Evolutionary conservation across 2,797 vertebrate genomes (phyloP).

Genomic region (Valencia hispanica): DNA sequence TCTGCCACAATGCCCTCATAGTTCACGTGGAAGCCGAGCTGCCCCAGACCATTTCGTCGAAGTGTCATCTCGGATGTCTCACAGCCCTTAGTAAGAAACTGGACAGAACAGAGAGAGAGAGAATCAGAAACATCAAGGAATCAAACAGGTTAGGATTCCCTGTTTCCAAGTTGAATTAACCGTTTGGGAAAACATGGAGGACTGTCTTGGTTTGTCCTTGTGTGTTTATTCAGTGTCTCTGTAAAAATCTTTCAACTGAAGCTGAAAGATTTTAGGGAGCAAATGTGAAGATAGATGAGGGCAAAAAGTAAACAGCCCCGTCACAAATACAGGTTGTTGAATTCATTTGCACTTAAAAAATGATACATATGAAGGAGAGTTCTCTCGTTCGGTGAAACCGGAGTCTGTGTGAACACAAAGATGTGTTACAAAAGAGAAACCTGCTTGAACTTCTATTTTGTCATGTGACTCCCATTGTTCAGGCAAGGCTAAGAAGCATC

Average conservation of each 20-base stretch:
- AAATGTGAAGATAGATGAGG: slow-evolving; percentile 19
- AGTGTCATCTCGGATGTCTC: slow-evolving; percentile 98
- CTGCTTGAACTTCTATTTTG: slow-evolving; percentile 27
- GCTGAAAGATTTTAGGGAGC: background rate
- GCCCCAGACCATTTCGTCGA: slow-evolving; percentile 93
- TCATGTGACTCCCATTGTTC: slow-evolving; percentile 10
- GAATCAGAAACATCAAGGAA: background rate
- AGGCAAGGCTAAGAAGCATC: background rate
- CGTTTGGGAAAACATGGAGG: background rate
- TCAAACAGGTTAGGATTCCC: background rate
- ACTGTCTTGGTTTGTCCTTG: too few relatives aligned
- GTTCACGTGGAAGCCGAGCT: slow-evolving; percentile 98
- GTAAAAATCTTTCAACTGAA: background rate
- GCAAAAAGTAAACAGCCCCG: slow-evolving; percentile 22
- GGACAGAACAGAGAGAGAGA: slow-evolving; percentile 22
- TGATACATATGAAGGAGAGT: slow-evolving; percentile 30
- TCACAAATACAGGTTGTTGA: background rate
- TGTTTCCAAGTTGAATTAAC: background rate
- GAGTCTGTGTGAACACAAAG: slow-evolving; percentile 25
- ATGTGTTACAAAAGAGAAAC: slow-evolving; percentile 3
- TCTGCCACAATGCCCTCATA: slow-evolving; percentile 99
- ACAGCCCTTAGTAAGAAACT: slow-evolving; percentile 95
- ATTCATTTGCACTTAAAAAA: slow-evolving; percentile 15
- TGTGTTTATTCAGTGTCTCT: background rate
- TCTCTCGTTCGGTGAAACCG: slow-evolving; percentile 27